These are phyloP conservation scores for Leptopilina boulardi DNA, from an alignment of 1,140 invertebrate species.

Conservation along the genomic window DNA sequence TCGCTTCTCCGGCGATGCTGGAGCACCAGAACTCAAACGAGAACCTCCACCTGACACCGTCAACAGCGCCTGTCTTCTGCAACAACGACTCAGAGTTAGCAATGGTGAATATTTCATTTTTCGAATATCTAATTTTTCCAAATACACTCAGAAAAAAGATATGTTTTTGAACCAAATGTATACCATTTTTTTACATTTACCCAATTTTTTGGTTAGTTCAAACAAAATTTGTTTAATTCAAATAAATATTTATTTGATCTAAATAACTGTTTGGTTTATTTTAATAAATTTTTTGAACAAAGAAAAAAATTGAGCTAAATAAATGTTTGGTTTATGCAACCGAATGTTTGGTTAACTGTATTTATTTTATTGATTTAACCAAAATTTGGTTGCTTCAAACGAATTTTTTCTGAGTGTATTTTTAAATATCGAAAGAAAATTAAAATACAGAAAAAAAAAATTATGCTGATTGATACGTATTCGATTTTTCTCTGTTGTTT, in stretches of 20 bases:
- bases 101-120: conserved; percentile 52
- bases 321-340: too few relatives aligned
- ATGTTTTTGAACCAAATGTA: too few relatives aligned
- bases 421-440: neutral
- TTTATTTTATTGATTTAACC: too few relatives aligned
- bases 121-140: neutral
- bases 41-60: conserved; percentile 74
- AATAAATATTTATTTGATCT: too few relatives aligned
- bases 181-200: too few relatives aligned
- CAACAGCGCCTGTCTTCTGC: conserved; percentile 80
- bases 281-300: too few relatives aligned
- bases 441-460: neutral
- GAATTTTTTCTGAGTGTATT: neutral
- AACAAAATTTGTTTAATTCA: too few relatives aligned
- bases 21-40: conserved; percentile 72
- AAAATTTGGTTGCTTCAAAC: neutral
- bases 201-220: too few relatives aligned
- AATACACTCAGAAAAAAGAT: too few relatives aligned
- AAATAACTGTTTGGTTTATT: too few relatives aligned
- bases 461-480: neutral
- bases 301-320: too few relatives aligned
- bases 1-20: conserved; percentile 87
- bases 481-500: neutral
- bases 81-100: conserved; percentile 76
- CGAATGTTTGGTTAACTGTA: too few relatives aligned